These are phyloP conservation scores for Paragorgia papillata DNA, from an alignment of 92 coral and sea anemone genomes.

Conservation along the genomic window DNA sequence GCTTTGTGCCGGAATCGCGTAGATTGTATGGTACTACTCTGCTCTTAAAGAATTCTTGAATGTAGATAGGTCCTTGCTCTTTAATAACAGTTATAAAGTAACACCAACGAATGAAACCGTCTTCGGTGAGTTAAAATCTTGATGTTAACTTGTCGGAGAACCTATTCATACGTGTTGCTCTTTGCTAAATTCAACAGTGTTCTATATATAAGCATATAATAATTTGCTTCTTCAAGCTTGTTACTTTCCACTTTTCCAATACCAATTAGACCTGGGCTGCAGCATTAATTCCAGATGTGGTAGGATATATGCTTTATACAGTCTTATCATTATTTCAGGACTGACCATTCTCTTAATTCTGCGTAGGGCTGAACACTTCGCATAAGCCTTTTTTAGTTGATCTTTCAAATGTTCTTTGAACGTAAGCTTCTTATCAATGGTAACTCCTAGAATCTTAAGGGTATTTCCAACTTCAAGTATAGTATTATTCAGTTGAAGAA, in stretches of 20 bases:
- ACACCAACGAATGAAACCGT: background rate
- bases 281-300: conserved; percentile 50
- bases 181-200: conserved; percentile 41
- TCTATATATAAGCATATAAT: conserved; percentile 51
- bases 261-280: conserved; percentile 42
- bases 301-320: conserved; percentile 34
- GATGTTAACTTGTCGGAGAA: conserved; percentile 1
- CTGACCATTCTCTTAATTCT: conserved; percentile 43
- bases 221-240: conserved; percentile 42
- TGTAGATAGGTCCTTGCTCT: conserved; percentile 21
- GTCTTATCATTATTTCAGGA: conserved; percentile 36
- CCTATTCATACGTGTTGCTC: conserved; percentile 17
- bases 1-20: conserved; percentile 9
- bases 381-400: conserved; percentile 44
- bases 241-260: conserved; percentile 28
- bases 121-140: conserved; percentile 1
- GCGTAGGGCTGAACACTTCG: conserved; percentile 47
- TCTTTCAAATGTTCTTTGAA: conserved; percentile 12
- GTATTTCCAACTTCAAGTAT: conserved; percentile 32
- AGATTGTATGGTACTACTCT: conserved; percentile 11
- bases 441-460: conserved; percentile 44
- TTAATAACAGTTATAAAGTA: conserved; percentile 40
- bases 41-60: conserved; percentile 18
- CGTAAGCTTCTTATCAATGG: conserved; percentile 33
- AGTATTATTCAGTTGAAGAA: conserved; percentile 26